Base-by-base conservation (phyloP, 2,888 invertebrate genomes). In the Orthonychiurus folsomi region DNA sequence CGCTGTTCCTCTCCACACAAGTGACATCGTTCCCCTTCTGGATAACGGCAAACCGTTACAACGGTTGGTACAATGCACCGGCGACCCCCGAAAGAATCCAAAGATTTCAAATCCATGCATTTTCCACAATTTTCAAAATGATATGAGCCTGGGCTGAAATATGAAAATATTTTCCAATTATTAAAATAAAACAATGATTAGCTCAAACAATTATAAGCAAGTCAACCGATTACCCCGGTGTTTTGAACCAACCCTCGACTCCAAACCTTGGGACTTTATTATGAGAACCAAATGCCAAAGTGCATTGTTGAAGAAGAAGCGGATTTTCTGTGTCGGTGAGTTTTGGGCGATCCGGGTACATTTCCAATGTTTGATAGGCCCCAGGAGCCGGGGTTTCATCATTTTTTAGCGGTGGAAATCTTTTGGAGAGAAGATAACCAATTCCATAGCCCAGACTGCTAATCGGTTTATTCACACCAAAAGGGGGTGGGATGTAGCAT, bases 1-100 rank as follows among this genome's bases (percentile, higher is more conserved):
- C 53, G 12, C 26, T 63, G 65, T n/a, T 61, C 61, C 28, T 65
- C 50, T 21, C 61, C 63, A 60, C 65, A 65, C 21, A 59, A 63
- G 24, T 55, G 50, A 47, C 65, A 65, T 20, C 48, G 50, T 25
- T 65, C 65, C 1, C 63, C 63, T 1, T 60, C 63, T 15, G 56
- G 55, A n/a, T 59, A 57, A 2, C 58, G 63, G 23, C 65, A 65
- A 23, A 65, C 47, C 3, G 63, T 63, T 1, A 63, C 52, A 21
- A 58, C 60, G 1, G 61, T 18, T 23, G 63, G 65, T 1, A 37
- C 18, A 3, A 65, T 15, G 25, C 50, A 52, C 25, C 61, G 47
- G 23, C 52, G 50, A 9, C 50, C 24, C 0, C 65, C 65, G 50
- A 65, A 65, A 5, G 58, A 5, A 20, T 65, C 65, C 20, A 20